Conservation (phyloP, 2,113 vertebrate genomes). For the Azemiops feae region DNA sequence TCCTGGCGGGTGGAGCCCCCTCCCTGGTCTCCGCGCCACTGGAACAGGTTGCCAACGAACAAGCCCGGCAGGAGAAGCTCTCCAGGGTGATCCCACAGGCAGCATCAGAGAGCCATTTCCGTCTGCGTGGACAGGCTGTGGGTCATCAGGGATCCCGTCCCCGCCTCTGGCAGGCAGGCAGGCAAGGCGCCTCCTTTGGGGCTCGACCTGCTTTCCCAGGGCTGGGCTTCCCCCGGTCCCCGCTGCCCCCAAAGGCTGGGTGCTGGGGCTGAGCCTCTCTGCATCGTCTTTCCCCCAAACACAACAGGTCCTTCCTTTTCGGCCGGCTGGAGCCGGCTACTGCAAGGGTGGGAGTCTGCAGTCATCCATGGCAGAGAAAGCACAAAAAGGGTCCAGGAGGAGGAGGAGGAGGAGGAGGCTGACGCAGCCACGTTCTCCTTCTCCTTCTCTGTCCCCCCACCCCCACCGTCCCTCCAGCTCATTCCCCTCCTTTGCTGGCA, state of each 20-base stretch:
- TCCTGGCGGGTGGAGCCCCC: neutral
- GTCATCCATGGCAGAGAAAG: slow-evolving; percentile 44
- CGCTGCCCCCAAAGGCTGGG: slow-evolving; percentile 21
- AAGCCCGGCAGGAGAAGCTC: neutral
- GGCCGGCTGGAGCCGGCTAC: slow-evolving; percentile 29
- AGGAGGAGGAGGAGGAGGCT: neutral
- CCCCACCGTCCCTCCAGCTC: slow-evolving; percentile 21
- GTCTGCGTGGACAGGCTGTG: slow-evolving; percentile 24
- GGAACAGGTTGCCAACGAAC: slow-evolving; percentile 45
- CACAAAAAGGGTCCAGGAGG: slow-evolving; percentile 39
- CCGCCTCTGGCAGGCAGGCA: neutral
- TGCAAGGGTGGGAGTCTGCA: slow-evolving; percentile 12
- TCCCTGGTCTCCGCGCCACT: neutral
- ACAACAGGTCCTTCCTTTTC: slow-evolving; percentile 62
- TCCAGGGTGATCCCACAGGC: slow-evolving; percentile 47
- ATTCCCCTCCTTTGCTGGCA: slow-evolving; percentile 30
- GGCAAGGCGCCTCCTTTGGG: slow-evolving; percentile 11
- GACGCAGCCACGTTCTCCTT: neutral
- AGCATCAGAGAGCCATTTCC: slow-evolving; percentile 36
- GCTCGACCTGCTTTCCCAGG: neutral
- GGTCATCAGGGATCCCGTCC: neutral
- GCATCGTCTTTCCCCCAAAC: slow-evolving; percentile 50
- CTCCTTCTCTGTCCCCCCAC: slow-evolving; percentile 18
- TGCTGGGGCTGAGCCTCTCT: neutral
- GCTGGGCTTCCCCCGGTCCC: neutral